Percentiles rank a stretch among this genome's conserved stretches.
Conservation (phyloP, 2,113 vertebrate genomes). For the Tringa solitaria region DNA sequence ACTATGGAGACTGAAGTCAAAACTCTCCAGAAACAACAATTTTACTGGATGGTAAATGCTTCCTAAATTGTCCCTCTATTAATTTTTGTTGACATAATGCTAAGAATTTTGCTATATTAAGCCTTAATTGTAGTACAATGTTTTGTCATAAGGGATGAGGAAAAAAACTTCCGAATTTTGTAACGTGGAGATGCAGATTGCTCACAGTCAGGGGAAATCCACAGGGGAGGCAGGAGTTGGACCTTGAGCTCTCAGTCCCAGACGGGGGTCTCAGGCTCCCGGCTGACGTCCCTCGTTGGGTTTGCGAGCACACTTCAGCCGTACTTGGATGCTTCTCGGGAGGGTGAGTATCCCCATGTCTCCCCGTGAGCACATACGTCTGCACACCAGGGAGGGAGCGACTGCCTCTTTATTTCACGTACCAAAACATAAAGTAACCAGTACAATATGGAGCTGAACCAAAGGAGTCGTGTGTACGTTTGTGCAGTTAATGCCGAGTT, state of each 20-base stretch:
- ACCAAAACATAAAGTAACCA: rapidly evolving
- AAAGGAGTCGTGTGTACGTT: not conserved
- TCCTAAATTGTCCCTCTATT: not conserved
- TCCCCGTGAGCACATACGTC: not conserved
- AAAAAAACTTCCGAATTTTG: not conserved
- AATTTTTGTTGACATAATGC: not conserved
- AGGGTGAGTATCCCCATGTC: rapidly evolving
- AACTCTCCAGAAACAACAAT: not conserved
- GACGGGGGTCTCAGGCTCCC: not conserved
- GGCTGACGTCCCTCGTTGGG: not conserved
- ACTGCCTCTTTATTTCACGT: not conserved
- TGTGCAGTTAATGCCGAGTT: not conserved
- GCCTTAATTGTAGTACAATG: not conserved
- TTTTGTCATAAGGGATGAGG: not conserved
- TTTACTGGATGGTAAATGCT: not conserved
- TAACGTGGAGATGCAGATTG: not conserved
- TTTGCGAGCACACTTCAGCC: not conserved
- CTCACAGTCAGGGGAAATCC: not conserved
- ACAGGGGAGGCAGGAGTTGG: not conserved
- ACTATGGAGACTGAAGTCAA: slow-evolving; percentile 1
- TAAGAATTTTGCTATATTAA: not conserved
- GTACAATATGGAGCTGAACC: not conserved
- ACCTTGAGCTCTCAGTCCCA: not conserved
- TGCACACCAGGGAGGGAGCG: not conserved
- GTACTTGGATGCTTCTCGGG: rapidly evolving